Conservation (phyloP, 2,888 invertebrate genomes). For the Prionchulus punctatus region DNA sequence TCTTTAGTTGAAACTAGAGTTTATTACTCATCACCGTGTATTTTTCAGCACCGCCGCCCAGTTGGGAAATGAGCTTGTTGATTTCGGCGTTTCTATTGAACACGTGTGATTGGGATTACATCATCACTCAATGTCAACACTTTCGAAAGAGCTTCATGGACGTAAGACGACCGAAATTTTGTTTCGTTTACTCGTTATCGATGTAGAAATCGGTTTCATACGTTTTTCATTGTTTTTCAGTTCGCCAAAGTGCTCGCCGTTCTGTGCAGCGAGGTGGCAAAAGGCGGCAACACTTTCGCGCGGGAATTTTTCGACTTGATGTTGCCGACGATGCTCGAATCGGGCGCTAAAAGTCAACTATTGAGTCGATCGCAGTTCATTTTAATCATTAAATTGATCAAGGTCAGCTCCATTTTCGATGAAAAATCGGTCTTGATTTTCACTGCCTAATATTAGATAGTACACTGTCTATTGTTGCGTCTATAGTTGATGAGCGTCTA, state of each 20-base stretch:
- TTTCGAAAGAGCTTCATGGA: background rate
- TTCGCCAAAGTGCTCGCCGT: conserved; percentile 8
- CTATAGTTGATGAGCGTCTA: too few relatives aligned
- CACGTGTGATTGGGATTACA: conserved; percentile 10
- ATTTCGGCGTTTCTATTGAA: conserved; percentile 6
- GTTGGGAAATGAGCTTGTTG: background rate
- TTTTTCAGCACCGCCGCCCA: background rate
- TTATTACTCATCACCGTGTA: too few relatives aligned
- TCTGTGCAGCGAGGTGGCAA: conserved; percentile 2
- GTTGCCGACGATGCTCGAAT: conserved; percentile 5
- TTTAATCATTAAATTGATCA: background rate
- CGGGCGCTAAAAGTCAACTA: background rate
- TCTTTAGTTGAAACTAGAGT: too few relatives aligned
- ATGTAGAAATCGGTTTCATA: background rate
- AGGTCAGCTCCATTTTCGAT: conserved; percentile 1
- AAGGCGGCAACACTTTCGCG: background rate
- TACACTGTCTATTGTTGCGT: too few relatives aligned
- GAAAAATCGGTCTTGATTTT: too few relatives aligned
- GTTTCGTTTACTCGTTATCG: background rate
- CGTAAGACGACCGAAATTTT: background rate
- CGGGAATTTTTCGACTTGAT: conserved; percentile 8
- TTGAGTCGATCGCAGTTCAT: background rate
- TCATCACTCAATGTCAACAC: conserved; percentile 1
- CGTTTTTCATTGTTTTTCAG: background rate
- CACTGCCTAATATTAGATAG: too few relatives aligned